phyloP scores from a whole-genome alignment of 2,888 invertebrate genomes.

The Drosophila engyochracea region DNA sequence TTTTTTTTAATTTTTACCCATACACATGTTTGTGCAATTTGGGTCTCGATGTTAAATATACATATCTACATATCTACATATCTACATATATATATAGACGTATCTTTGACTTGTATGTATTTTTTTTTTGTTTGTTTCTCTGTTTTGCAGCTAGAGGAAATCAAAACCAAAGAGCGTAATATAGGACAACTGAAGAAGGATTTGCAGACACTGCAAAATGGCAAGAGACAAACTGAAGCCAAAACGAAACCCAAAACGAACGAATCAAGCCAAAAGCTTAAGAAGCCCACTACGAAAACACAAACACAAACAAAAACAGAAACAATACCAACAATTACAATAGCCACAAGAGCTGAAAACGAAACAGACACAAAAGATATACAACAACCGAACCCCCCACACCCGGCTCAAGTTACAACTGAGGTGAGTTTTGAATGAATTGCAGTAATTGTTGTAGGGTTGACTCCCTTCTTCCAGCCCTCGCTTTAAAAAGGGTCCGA shows the following conservation, averaged over 20 bases:
- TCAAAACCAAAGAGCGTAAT: conserved; percentile 89
- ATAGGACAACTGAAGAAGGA: conserved; percentile 87
- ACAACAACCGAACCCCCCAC: conserved; percentile 55
- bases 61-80: background rate
- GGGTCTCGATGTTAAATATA: conserved; percentile 19
- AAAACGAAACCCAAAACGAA: conserved; percentile 82
- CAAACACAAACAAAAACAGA: conserved; percentile 40
- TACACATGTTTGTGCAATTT: conserved; percentile 23
- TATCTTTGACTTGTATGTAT: conserved; percentile 1
- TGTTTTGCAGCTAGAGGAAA: conserved; percentile 88
- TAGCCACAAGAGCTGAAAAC: conserved; percentile 60
- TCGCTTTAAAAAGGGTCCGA: background rate
- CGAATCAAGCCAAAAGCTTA: conserved; percentile 82
- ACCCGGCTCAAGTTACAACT: conserved; percentile 82
- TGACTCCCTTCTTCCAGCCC: background rate
- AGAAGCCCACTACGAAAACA: conserved; percentile 71
- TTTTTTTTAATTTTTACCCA: conserved; percentile 17
- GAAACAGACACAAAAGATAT: conserved; percentile 62
- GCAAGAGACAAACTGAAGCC: conserved; percentile 72
- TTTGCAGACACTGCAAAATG: conserved; percentile 82
- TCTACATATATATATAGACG: background rate
- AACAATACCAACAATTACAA: conserved; percentile 52
- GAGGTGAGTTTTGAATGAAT: conserved; percentile 80
- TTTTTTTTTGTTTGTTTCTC: background rate
- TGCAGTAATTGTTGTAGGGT: conserved; percentile 13